Base-by-base conservation (phyloP, 2,113 vertebrate genomes). In the Struthidea cinerea region DNA sequence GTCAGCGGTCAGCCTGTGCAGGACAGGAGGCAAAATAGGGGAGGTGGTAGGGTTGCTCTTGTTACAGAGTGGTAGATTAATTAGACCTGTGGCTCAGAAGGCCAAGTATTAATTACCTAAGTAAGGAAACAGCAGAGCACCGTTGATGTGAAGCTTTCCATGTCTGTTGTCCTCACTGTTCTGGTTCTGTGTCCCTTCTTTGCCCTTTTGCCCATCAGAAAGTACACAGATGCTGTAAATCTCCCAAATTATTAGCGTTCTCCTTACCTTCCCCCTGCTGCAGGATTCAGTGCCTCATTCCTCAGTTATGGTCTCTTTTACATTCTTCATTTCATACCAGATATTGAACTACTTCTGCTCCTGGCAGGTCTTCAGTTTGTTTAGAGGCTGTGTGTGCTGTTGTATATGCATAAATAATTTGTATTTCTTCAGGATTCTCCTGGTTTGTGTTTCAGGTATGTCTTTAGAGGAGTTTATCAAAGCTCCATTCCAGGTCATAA, bases 381-480 rank as follows among this genome's bases (percentile, higher is more conserved):
- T 93, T 87, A 73, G 68, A 63, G 68, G 47, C 11, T 84, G 9
- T 35, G 20, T n/a, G 33, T 56, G 17, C 78, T 59, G 7, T 68
- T 65, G 26, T 60, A 18, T 41, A 18, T 30, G 18, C 8, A 49
- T 65, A 61, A 70, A 92, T 93, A 7, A 44, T 87, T 67, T 87
- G 7, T 76, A 28, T 67, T 55, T 81, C 55, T 39, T 86, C 79
- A 74, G 64, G 71, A 63, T 84, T 84, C 68, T 93, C 18, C 41
- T 61, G 88, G 67, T 55, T 71, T 86, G 3, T 92, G 37, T 84
- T 96, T 90, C 55, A 78, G 56, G 4, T 96, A 39, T 70, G 42
- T 67, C 59, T 93, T 70, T 50, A 46, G 82, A 75, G 63, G 24
- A 63, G 76, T 84, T 89, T 84, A 77, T 78, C 75, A 88, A 60